phyloP scores from a whole-genome alignment of 2,888 invertebrate species.

The Lordiphosa andalusiaca region DNA sequence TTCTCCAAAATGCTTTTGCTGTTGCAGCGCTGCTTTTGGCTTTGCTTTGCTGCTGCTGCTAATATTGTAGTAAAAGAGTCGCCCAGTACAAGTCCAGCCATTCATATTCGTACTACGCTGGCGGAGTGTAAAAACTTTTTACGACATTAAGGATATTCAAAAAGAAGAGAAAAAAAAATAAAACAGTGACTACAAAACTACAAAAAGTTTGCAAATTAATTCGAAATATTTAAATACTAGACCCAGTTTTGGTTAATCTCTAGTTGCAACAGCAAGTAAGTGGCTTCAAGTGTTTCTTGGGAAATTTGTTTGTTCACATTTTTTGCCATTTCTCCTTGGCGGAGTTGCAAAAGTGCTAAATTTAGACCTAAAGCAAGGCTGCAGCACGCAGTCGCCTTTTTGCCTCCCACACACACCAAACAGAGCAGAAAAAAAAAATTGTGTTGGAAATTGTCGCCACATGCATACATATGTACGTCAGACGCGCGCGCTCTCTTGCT shows the following conservation, averaged over 20 bases:
- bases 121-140: slow-evolving; percentile 54
- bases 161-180: neutral
- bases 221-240: slow-evolving; percentile 22
- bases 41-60: slow-evolving; percentile 30
- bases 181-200: neutral
- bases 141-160: slow-evolving; percentile 18
- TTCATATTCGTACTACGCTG: slow-evolving; percentile 63
- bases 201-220: neutral
- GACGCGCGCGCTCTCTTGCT: slow-evolving; percentile 31
- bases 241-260: slow-evolving; percentile 16
- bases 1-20: slow-evolving; percentile 65
- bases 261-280: slow-evolving; percentile 22
- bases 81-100: slow-evolving; percentile 46
- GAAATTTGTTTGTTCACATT: slow-evolving; percentile 15
- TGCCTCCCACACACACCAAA: slow-evolving; percentile 45
- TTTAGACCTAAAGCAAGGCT: slow-evolving; percentile 72
- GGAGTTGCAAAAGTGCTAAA: slow-evolving; percentile 73
- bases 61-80: slow-evolving; percentile 57
- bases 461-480: slow-evolving; percentile 35
- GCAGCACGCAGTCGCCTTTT: slow-evolving; percentile 62
- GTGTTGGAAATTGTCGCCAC: slow-evolving; percentile 27
- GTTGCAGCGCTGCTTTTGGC: slow-evolving; percentile 25
- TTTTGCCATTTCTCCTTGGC: slow-evolving; percentile 5
- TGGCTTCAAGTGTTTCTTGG: slow-evolving; percentile 2
- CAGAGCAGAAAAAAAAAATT: slow-evolving; percentile 40